Base-by-base conservation (phyloP, 2,797 vertebrate species). In the Synaphobranchus kaupii region DNA sequence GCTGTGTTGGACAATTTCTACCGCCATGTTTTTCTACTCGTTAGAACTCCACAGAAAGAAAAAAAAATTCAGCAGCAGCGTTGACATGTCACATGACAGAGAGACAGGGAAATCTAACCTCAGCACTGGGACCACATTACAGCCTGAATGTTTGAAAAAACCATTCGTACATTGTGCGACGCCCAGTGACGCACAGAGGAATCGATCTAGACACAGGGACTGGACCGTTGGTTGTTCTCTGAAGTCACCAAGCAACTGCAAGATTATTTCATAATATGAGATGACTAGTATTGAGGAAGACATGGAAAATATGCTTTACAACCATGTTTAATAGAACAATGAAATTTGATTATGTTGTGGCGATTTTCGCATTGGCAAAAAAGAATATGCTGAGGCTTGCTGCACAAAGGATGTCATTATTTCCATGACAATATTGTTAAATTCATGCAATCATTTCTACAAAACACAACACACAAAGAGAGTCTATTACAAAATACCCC, bases 361-460 rank as follows among this genome's bases (percentile, higher is more conserved):
- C 25, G 3, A 31, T 83, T 83, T 39, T 6, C 34, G 12, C 60
- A 47, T 83, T 12, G n/a, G 20, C 25, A 63, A 85, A 78, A 52
- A 85, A 12, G 81, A 54, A 80, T 83, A 80, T 78, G 17, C 60
- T 47, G 31, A 10, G 63, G 58, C 1, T 54, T 83, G 92, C 86
- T 68, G 84, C 88, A 91, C 25, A 85, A 47, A 2, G 60, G 39
- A 88, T 86, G 89, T 89, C 54, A 56, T 22, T 88, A 86, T 95
- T 95, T 94, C 91, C 88, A 95, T 91, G 92, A 90, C 89, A 90
- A 92, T 86, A 90, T 88, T 86, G 88, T 86, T 76, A 86, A 80
- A 92, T 54, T 88, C 94, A 95, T 96, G 95, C 95, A 94, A 88
- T 90, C 89, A 93, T 85, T 92, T 91, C 66, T 88, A 83, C 87